These are phyloP conservation scores for Kryptolebias marmoratus DNA, from an alignment of 2,113 vertebrate species.

Conservation along the genomic window DNA sequence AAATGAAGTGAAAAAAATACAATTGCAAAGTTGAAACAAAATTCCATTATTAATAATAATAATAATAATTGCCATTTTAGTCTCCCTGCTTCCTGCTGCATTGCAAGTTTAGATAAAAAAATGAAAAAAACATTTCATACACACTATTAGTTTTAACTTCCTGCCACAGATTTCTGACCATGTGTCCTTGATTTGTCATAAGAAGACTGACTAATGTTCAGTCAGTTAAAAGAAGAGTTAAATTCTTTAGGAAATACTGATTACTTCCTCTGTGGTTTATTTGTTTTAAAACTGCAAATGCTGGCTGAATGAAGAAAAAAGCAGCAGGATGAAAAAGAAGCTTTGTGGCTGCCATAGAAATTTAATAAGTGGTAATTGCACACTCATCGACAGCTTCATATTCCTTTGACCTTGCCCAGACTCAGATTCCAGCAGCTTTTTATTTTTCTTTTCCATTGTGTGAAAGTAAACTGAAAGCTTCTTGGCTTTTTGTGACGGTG, in stretches of 20 bases:
- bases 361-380: not conserved
- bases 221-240: not conserved
- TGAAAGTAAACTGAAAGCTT: not conserved
- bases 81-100: not conserved
- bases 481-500: not conserved
- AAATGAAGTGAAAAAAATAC: not conserved
- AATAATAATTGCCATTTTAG: not conserved
- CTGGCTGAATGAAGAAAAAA: conserved; percentile 2
- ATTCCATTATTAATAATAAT: not conserved
- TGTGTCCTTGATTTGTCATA: not conserved
- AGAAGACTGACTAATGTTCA: not conserved
- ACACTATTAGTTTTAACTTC: not conserved
- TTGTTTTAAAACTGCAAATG: not conserved
- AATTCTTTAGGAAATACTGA: not conserved
- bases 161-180: not conserved
- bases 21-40: not conserved
- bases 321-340: not conserved
- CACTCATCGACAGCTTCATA: not conserved
- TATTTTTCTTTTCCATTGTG: not conserved
- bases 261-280: conserved; percentile 2
- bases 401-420: not conserved
- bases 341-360: not conserved
- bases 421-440: not conserved
- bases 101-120: not conserved
- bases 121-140: not conserved